phyloP scores from a whole-genome alignment of 2,797 vertebrate genomes.

The Podarcis lilfordi region DNA sequence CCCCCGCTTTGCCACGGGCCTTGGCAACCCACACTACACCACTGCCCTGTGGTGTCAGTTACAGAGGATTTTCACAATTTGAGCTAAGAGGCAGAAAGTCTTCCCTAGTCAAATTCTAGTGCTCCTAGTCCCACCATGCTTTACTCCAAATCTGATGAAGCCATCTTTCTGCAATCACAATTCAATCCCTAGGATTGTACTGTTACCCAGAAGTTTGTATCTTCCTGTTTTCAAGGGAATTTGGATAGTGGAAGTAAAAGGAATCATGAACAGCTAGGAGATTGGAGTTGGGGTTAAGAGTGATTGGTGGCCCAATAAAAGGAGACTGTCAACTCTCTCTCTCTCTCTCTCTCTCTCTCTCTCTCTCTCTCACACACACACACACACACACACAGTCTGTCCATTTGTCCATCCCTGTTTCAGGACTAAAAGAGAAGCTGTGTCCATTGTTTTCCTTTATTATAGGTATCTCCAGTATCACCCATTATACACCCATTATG shows the following conservation, averaged over 20 bases:
- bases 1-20: too few relatives aligned
- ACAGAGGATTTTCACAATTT: background rate
- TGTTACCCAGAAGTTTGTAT: too few relatives aligned
- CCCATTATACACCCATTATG: conserved; percentile 34
- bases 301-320: background rate
- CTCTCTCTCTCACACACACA: background rate
- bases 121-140: too few relatives aligned
- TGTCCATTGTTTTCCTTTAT: background rate
- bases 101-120: background rate
- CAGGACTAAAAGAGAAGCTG: background rate
- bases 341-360: too few relatives aligned
- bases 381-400: too few relatives aligned
- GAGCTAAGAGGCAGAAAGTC: background rate
- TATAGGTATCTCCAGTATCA: too few relatives aligned
- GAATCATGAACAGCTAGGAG: background rate
- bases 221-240: background rate
- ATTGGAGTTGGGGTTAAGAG: background rate
- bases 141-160: background rate
- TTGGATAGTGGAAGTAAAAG: background rate
- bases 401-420: background rate
- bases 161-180: background rate
- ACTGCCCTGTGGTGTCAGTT: background rate
- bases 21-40: too few relatives aligned
- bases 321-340: background rate
- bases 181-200: background rate